These are phyloP conservation scores for Cataglyphis hispanica DNA, from an alignment of 1,140 invertebrate genomes.

Conservation along the genomic window DNA sequence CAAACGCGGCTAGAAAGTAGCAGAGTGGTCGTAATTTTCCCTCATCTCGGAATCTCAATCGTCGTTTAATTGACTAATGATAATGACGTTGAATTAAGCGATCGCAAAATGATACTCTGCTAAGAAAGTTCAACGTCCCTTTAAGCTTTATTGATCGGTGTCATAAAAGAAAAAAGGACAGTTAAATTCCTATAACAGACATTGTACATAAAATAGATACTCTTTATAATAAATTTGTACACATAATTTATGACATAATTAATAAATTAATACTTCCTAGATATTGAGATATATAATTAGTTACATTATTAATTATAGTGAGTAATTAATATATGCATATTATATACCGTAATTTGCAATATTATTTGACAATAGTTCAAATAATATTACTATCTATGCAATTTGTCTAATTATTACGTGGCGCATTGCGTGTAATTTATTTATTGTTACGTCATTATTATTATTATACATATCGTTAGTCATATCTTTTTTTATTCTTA, in stretches of 20 bases:
- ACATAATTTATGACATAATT: neutral
- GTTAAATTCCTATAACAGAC: neutral
- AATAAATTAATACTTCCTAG: constrained; percentile 40
- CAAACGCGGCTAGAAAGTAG: neutral
- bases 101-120: constrained; percentile 33
- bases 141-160: neutral
- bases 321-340: constrained; percentile 19
- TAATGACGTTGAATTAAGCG: constrained; percentile 71
- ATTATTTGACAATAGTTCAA: constrained; percentile 8
- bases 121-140: neutral
- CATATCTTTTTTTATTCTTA: neutral
- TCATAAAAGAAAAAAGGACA: constrained; percentile 11
- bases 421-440: neutral
- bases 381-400: neutral
- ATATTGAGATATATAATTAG: constrained; percentile 11
- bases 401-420: neutral
- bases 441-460: neutral
- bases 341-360: constrained; percentile 5
- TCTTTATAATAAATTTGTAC: neutral
- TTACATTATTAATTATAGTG: constrained; percentile 14
- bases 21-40: neutral
- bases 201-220: neutral
- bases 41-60: neutral
- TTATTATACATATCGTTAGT: neutral
- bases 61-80: constrained; percentile 69